A percentile compares a stretch with the other conserved stretches of the same genome.
These are phyloP conservation scores for Nymphalis urticae DNA, from an alignment of 2,888 invertebrate species.

Conservation along the genomic window DNA sequence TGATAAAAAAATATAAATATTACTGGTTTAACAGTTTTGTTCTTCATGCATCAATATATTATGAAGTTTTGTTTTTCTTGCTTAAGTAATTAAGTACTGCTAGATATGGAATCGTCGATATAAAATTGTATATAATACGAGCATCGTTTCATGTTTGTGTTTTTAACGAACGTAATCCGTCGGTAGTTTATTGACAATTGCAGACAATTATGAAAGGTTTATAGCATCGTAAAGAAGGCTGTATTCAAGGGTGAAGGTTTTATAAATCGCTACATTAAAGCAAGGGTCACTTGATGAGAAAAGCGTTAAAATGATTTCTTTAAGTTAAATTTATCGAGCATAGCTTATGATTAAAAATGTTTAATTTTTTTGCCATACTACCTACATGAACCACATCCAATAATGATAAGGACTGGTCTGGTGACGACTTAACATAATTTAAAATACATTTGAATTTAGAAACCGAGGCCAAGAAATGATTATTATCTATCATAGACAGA, in stretches of 20 bases:
- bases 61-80: background rate
- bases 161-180: constrained; percentile 37
- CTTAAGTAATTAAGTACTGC: background rate
- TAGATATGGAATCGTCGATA: background rate
- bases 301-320: constrained; percentile 1
- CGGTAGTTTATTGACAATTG: constrained; percentile 60
- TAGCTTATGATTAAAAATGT: background rate
- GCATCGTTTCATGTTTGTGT: constrained; percentile 6
- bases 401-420: too few relatives aligned
- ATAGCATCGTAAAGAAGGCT: constrained; percentile 61
- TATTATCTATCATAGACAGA: too few relatives aligned
- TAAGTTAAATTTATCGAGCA: background rate
- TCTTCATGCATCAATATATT: background rate
- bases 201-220: constrained; percentile 59
- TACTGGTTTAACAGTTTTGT: too few relatives aligned
- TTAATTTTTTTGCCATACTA: too few relatives aligned
- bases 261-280: constrained; percentile 19
- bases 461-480: too few relatives aligned
- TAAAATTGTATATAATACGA: constrained; percentile 2
- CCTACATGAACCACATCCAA: too few relatives aligned
- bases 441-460: too few relatives aligned
- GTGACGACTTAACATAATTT: too few relatives aligned
- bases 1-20: too few relatives aligned
- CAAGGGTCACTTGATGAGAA: constrained; percentile 5
- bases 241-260: constrained; percentile 55